Conservation (phyloP, 2,888 invertebrate species). For the Trichopoda pennipes region DNA sequence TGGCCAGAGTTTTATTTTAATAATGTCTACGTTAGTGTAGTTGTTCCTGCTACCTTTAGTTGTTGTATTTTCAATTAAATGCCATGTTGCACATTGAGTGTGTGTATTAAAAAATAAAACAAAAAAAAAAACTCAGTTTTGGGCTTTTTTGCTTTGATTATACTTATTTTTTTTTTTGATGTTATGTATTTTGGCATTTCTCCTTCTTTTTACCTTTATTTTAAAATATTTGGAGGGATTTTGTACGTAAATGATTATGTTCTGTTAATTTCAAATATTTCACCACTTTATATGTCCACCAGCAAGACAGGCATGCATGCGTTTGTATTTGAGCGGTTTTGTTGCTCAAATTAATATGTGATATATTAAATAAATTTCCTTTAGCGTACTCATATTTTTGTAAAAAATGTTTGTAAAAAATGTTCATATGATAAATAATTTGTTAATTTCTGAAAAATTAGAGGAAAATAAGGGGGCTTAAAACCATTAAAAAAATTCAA, state of each 20-base stretch:
- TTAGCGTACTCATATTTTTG: conserved; percentile 10
- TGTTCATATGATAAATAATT: conserved; percentile 28
- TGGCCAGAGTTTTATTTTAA: conserved; percentile 58
- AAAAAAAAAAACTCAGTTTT: too few species aligned
- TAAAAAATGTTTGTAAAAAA: conserved; percentile 3
- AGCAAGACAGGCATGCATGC: conserved; percentile 53
- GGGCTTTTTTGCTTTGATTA: conserved; percentile 53
- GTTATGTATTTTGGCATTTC: conserved; percentile 70
- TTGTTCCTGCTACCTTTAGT: conserved; percentile 49
- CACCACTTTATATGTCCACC: conserved; percentile 59
- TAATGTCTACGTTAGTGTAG: conserved; percentile 21
- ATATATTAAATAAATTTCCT: conserved; percentile 33
- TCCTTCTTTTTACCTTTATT: conserved; percentile 67
- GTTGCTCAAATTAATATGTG: conserved; percentile 56
- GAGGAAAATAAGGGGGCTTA: neutral
- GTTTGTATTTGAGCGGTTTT: conserved; percentile 43
- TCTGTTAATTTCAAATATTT: conserved; percentile 34
- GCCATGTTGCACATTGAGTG: conserved; percentile 61
- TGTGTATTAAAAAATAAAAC: conserved; percentile 24
- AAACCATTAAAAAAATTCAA: conserved; percentile 12
- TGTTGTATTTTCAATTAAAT: conserved; percentile 62
- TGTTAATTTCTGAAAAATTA: conserved; percentile 30
- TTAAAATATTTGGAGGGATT: conserved; percentile 59
- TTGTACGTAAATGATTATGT: conserved; percentile 11
- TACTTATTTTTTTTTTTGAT: conserved; percentile 49